A percentile compares a stretch with the other conserved stretches of the same genome.
Evolutionary conservation across 2,888 invertebrate genomes (phyloP).

Genomic region (Anorthoa munda): DNA sequence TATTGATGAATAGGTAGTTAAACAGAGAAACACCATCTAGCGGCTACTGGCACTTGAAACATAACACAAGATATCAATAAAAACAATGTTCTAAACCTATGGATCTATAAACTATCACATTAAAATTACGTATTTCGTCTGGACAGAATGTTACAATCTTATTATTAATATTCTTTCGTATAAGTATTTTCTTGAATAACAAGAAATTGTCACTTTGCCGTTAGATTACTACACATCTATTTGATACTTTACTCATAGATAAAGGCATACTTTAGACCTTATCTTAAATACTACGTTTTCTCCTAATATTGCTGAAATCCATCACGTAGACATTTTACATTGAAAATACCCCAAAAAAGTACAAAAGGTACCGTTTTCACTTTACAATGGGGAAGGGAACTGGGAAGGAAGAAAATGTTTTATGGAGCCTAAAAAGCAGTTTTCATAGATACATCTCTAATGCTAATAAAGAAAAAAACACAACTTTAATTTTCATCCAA

Average conservation of each 20-base stretch:
- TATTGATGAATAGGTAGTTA: not conserved
- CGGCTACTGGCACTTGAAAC: not conserved
- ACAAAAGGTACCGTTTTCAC: conserved; percentile 32
- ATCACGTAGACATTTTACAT: conserved; percentile 50
- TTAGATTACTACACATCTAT: conserved; percentile 32
- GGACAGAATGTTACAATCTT: conserved; percentile 68
- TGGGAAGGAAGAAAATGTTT: not conserved
- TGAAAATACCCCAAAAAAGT: conserved; percentile 21
- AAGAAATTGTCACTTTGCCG: conserved; percentile 39
- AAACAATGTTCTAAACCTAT: conserved; percentile 48
- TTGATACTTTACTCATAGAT: conserved; percentile 26
- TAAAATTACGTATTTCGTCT: conserved; percentile 74
- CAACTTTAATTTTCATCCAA: not conserved
- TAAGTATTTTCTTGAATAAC: conserved; percentile 28
- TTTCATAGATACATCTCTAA: not conserved
- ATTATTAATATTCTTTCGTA: conserved; percentile 52
- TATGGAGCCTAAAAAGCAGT: conserved; percentile 1
- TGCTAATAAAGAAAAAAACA: not conserved
- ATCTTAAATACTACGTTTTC: conserved; percentile 23
- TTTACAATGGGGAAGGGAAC: not conserved
- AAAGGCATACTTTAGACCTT: conserved; percentile 44
- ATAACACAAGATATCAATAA: conserved; percentile 12
- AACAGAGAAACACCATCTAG: conserved; percentile 16
- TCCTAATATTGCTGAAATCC: conserved; percentile 63
- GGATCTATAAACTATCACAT: conserved; percentile 70